Base-by-base conservation (phyloP, 2,797 vertebrate species). In the Typhlichthys eigenmanni region DNA sequence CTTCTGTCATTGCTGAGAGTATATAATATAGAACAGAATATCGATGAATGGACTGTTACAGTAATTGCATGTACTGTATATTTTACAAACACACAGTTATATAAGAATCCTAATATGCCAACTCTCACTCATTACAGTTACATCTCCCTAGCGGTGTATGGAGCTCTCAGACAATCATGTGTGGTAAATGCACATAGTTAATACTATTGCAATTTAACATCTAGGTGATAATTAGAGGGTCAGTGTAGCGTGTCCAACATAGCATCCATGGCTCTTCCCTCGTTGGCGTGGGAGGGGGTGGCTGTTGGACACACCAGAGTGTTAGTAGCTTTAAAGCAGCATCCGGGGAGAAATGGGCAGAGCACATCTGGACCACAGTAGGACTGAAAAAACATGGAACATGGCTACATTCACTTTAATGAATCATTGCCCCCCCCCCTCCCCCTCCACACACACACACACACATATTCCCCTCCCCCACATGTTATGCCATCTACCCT, bases 361-460 rank as follows among this genome's bases (percentile, higher is more conserved):
- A 79, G 75, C 88, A 86, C 88, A 89, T 88, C 86, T 90, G 89
- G 86, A 87, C 83, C 69, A 71, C 79, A 85, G 87, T 66, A 72
- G 54, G 69, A 67, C 67, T 10, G 50, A 76, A 69, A 71, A 77
- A 61, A 71, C 58, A 69, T 62, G 60, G 56, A 68, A 50, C 59
- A 71, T 54, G 51, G 51, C 46, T 55, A 69, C 46, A 78, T 67
- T 78, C 69, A 78, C 66, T 60, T 84, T 77, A 85, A 84, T 90
- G 88, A 91, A 86, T 87, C 86, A 86, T 71, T 71, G 58, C 17
- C 17, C 17, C 17, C 17, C 17, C 17, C 1, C 17, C 17, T 1
- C 17, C 34, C 32, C 55, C 38, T 47, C 32, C 51, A 54, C 54
- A 53, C 53, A 70, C 47, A 56, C 56, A 53, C 55, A 69, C 59